A percentile compares a stretch with the other conserved stretches of the same genome.
Conservation (phyloP, 2,113 vertebrate genomes). For the Pangasianodon hypophthalmus region DNA sequence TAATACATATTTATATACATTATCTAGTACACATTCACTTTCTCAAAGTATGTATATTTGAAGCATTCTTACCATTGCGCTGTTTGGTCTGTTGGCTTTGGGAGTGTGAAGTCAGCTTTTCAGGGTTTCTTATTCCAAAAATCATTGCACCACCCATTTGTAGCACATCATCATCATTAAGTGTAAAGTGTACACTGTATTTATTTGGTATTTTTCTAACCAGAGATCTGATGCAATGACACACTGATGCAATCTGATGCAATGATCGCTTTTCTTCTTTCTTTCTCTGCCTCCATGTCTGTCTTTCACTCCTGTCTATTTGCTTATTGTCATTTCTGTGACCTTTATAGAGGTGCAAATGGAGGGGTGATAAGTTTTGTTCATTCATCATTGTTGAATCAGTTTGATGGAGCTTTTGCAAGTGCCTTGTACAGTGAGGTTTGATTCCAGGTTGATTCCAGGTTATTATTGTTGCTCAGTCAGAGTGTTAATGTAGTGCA, state of each 20-base stretch:
- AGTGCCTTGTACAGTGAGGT: not conserved
- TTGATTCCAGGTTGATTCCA: not conserved
- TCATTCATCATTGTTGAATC: not conserved
- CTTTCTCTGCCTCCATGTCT: not conserved
- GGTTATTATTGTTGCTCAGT: not conserved
- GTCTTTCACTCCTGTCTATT: not conserved
- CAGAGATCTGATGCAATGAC: conserved; percentile 12
- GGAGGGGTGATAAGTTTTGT: not conserved
- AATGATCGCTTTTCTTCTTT: conserved; percentile 13
- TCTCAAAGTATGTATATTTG: not conserved
- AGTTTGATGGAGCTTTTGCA: not conserved
- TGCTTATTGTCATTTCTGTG: not conserved
- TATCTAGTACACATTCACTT: not conserved
- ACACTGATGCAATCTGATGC: conserved; percentile 25
- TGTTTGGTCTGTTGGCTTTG: not conserved
- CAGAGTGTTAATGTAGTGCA: not conserved
- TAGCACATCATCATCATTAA: conserved; percentile 10
- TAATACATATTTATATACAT: not conserved
- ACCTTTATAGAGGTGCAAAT: not conserved
- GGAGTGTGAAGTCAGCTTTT: conserved; percentile 8
- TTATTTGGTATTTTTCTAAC: conserved; percentile 25
- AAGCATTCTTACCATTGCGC: conserved; percentile 1
- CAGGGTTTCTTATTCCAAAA: not conserved
- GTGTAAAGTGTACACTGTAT: conserved; percentile 13
- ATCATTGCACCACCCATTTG: not conserved